phyloP scores from a whole-genome alignment of 2,888 invertebrate genomes.

The Drosophila diplacantha region DNA sequence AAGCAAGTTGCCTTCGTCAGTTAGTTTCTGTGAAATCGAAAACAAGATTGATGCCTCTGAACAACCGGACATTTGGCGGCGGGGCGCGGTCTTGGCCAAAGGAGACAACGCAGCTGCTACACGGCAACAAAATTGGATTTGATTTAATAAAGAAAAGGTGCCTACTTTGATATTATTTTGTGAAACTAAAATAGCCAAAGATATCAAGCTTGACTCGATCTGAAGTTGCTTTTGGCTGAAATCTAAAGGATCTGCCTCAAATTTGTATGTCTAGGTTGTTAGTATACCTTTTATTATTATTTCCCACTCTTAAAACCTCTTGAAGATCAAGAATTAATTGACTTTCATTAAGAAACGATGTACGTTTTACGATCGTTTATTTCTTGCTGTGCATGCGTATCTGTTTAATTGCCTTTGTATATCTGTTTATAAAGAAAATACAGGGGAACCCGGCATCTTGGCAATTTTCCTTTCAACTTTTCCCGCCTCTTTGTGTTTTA shows the following conservation, averaged over 20 bases:
- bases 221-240: not conserved
- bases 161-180: not conserved
- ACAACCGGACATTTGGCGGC: conserved; percentile 25
- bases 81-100: conserved; percentile 20
- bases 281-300: no score
- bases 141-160: not conserved
- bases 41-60: conserved; percentile 61
- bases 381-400: conserved; percentile 13
- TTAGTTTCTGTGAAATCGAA: conserved; percentile 61
- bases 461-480: conserved; percentile 62
- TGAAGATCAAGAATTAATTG: not conserved
- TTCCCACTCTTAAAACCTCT: not conserved
- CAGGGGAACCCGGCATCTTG: conserved; percentile 32
- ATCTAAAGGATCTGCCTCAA: not conserved
- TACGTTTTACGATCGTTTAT: not conserved
- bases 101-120: conserved; percentile 54
- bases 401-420: conserved; percentile 52
- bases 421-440: conserved; percentile 53
- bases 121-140: not conserved
- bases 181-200: not conserved
- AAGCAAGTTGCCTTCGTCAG: conserved; percentile 52
- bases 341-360: not conserved
- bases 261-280: not conserved
- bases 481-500: conserved; percentile 34
- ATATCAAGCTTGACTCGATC: no score